phyloP scores from a whole-genome alignment of 1,140 invertebrate genomes.

The Littorina saxatilis region DNA sequence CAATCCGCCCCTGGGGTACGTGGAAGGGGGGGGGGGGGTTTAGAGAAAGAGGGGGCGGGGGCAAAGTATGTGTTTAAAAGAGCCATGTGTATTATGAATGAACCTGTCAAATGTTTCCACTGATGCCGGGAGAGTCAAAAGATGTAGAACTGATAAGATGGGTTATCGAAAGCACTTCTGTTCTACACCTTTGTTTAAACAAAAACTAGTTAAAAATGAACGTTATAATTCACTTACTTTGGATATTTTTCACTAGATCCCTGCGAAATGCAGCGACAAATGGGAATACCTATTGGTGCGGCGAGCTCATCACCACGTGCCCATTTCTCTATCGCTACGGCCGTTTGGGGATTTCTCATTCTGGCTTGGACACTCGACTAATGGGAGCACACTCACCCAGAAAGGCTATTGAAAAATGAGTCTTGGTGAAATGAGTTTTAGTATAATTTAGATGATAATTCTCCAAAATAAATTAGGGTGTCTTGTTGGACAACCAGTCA shows the following conservation, averaged over 20 bases:
- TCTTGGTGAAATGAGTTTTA: no score
- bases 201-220: neutral
- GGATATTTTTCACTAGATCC: neutral
- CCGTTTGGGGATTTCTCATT: neutral
- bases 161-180: neutral
- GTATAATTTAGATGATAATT: no score
- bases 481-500: no score
- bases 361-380: neutral
- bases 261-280: neutral
- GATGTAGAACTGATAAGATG: neutral
- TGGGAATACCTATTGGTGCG: neutral
- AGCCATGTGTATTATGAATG: no score
- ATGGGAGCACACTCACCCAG: no score
- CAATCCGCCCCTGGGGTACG: neutral
- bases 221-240: neutral
- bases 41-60: neutral
- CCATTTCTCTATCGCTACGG: neutral
- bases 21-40: no score
- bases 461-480: no score
- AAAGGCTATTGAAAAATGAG: no score
- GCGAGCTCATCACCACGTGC: neutral
- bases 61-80: no score
- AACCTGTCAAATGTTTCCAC: no score
- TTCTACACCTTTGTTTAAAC: neutral
- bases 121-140: neutral